Base-by-base conservation (phyloP, 1,140 invertebrate species). In the Dufourea novaeangliae region DNA sequence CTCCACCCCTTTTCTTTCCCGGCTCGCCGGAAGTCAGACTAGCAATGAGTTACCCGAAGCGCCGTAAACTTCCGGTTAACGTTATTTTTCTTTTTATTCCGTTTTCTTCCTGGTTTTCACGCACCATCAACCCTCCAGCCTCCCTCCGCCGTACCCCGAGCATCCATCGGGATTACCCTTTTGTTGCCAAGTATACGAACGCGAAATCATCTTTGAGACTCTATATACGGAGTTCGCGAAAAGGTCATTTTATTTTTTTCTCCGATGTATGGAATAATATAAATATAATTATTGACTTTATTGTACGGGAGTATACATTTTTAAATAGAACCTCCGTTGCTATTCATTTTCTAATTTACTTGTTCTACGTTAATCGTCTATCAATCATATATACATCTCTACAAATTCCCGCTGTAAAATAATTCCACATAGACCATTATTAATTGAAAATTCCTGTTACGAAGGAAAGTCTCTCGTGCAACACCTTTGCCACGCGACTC, bases 21-120 rank as follows among this genome's bases (percentile, higher is more conserved):
- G 37, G 61, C 73, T 57, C 79, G 52, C 61, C 67, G 62, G 78
- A 75, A 74, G 72, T 59, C 61, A 61, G 72, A 56, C 72, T 68
- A 75, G 61, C 72, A 75, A 78, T 69, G 78, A 79, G 54, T 79
- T 68, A 74, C 78, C 63, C 63, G 71, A 75, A 79, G 57, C 78
- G 78, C 71, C 72, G 78, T 79, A 75, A 79, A 75, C 71, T 75
- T 75, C 78, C 78, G 72, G 59, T 63, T 71, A 66, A 80, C 76
- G 76, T 71, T 59, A 54, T 83, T 72, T 71, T 78, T 64, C 64
- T 80, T 80, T 59, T 80, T 75, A 61, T 71, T 71, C 68, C 44
- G 44, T 56, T 77, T 79, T 75, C 78, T 79, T 77, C 61, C 44
- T 50, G 46, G 32, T 80, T 66, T 80, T 80, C 73, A 70, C 73